Conservation (phyloP, 2,797 vertebrate species). For the Thunnus albacares region DNA sequence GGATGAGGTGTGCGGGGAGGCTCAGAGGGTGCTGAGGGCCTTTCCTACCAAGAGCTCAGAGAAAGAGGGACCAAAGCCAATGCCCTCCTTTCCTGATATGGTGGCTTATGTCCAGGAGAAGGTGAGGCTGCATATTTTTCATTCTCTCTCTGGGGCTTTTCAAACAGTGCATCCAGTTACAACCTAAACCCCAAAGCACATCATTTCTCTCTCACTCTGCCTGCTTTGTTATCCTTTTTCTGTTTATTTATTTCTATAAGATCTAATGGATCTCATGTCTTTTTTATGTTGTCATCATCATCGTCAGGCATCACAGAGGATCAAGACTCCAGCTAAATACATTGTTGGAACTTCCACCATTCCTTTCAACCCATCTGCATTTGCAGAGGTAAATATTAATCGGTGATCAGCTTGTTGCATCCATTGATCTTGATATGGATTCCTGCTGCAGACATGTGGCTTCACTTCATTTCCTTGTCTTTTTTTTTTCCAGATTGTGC, state of each 20-base stretch:
- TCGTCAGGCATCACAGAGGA: conserved; percentile 93
- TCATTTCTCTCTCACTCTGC: background rate
- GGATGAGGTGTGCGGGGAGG: conserved; percentile 96
- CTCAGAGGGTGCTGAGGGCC: conserved; percentile 90
- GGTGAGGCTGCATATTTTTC: conserved; percentile 78
- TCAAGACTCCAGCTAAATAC: conserved; percentile 96
- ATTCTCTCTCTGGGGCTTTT: background rate
- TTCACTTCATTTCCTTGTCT: background rate
- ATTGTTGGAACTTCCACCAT: conserved; percentile 92
- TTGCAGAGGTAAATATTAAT: conserved; percentile 90
- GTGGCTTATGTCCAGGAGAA: conserved; percentile 96
- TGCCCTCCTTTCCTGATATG: conserved; percentile 98
- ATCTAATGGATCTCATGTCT: background rate
- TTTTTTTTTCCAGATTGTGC: conserved; percentile 88
- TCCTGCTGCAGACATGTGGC: background rate
- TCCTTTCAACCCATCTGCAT: conserved; percentile 97
- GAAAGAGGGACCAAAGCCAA: conserved; percentile 89
- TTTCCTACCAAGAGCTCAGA: conserved; percentile 88
- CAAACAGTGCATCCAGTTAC: background rate
- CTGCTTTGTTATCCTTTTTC: background rate
- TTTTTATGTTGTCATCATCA: conserved; percentile 34
- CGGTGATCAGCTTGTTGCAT: background rate
- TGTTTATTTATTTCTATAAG: too few species aligned
- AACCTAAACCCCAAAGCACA: background rate
- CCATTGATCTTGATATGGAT: background rate